Evolutionary conservation across 2,888 invertebrate genomes (phyloP), one percentile per base, ranked within the genome.

Genomic region (Diaprepes abbreviatus): DNA sequence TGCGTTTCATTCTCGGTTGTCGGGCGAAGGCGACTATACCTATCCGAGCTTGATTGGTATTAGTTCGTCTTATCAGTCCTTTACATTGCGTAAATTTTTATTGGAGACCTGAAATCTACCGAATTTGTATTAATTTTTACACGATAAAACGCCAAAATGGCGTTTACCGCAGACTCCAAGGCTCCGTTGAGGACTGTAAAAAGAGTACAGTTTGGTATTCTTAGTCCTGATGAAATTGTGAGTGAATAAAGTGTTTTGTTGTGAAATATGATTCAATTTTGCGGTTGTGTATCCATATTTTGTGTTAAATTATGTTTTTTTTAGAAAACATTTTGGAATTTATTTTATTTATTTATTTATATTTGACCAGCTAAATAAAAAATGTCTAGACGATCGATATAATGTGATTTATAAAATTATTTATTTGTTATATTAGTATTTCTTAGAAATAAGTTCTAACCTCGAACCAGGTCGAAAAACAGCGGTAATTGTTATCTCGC

Each of bases 211-310:
- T 99, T 99, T 86, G 98, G 98, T 74, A 97, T 99, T 84, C 87
- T 99, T 80, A 94, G 97, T 77, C 98, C 99, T 77, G 98, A 99
- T 91, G 98, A 99, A 91, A 96, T 98, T 81, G 97, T 97, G 89
- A 92, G 96, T 92, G 79, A 33, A 60, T 28, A 24, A 48, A 21
- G 45, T 12, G 28, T 19, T 54, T 57, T 66, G 31, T 50, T 50
- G 48, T 50, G 48, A 28, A 50, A 50, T 50, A 28, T 50, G 48
- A 6, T 3, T 2, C 14, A 28, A 31, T 10, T 14, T 3, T 28
- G 9, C 3, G n/a, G 19, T 31, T 45, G 33, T 24, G 36, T 43
- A 28, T 36, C 35, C 17, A 48, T 50, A 28, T 24, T 66, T 50
- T 9, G 0, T 50, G 7, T 50, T 50, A 9, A 16, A 0, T n/a